Evolutionary conservation across 2,113 vertebrate species (phyloP).

Genomic region (Laterallus jamaicensis): DNA sequence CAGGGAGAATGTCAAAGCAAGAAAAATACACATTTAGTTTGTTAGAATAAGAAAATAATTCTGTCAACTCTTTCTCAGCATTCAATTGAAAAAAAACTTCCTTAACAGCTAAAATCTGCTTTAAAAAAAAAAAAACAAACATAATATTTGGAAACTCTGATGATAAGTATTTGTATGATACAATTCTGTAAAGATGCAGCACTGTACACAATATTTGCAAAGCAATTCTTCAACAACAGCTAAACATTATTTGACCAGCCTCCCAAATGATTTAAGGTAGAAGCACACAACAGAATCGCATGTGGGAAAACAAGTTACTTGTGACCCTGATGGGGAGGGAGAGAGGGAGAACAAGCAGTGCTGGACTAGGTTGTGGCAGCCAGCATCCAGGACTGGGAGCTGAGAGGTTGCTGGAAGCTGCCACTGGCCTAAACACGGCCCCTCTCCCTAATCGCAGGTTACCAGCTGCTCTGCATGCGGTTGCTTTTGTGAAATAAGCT

Average conservation of each 20-base stretch:
- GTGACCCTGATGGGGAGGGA: background rate
- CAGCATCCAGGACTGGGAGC: background rate
- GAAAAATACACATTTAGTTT: background rate
- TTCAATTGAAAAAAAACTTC: conserved; percentile 8
- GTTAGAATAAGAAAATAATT: conserved; percentile 61
- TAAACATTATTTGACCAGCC: conserved; percentile 11
- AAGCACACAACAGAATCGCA: background rate
- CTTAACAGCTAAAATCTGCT: conserved; percentile 64
- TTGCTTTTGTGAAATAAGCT: background rate
- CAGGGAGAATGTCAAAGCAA: conserved; percentile 49
- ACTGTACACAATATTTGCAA: background rate
- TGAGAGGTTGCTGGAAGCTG: background rate
- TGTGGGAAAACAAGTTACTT: background rate
- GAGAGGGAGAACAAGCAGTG: background rate
- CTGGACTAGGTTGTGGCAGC: background rate
- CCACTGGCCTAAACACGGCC: background rate
- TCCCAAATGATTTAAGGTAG: background rate
- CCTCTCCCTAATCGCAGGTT: accelerated
- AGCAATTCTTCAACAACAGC: background rate
- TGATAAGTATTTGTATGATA: background rate
- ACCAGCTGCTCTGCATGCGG: background rate
- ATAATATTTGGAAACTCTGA: conserved; percentile 37
- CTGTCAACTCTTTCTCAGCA: background rate
- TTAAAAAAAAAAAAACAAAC: conserved; percentile 5
- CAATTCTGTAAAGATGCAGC: background rate